Evolutionary conservation across 2,888 invertebrate genomes (phyloP).

Genomic region (Ceraclea dissimilis): DNA sequence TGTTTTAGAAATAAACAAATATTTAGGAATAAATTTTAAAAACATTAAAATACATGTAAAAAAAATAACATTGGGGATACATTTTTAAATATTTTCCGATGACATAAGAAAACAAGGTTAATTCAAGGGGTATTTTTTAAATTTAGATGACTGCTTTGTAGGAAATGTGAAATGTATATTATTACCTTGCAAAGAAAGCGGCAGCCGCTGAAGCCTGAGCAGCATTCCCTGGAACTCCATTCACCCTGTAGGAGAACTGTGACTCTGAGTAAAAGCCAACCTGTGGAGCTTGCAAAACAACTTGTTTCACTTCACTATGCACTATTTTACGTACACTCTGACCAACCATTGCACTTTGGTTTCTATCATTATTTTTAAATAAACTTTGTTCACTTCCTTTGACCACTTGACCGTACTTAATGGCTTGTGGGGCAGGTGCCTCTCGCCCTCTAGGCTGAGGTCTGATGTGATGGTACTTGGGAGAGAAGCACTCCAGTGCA

Average conservation of each 20-base stretch:
- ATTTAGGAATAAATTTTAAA: too few relatives aligned
- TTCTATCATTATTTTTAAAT: constrained; percentile 11
- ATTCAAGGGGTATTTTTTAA: too few relatives aligned
- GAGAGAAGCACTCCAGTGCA: constrained; percentile 45
- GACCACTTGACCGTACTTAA: constrained; percentile 10
- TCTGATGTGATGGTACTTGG: constrained; percentile 45
- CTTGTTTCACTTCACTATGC: constrained; percentile 7
- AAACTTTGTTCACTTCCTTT: constrained; percentile 15
- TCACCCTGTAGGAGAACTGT: constrained; percentile 22
- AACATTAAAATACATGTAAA: too few relatives aligned
- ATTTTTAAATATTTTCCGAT: too few relatives aligned
- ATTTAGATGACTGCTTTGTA: too few relatives aligned
- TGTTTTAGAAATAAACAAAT: too few relatives aligned
- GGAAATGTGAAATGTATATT: too few relatives aligned
- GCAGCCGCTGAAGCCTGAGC: constrained; percentile 26
- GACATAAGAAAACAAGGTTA: too few relatives aligned
- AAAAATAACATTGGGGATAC: too few relatives aligned
- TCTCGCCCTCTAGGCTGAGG: constrained; percentile 29
- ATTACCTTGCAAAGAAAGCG: constrained; percentile 26
- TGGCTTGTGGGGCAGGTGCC: neutral
- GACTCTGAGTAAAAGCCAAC: constrained; percentile 20
- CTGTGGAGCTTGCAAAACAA: constrained; percentile 7
- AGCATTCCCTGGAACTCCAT: constrained; percentile 23
- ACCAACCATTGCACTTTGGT: constrained; percentile 5
- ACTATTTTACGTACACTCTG: constrained; percentile 9